These are phyloP conservation scores for Otus sunia DNA, from an alignment of 2,113 vertebrate genomes.

Conservation along the genomic window DNA sequence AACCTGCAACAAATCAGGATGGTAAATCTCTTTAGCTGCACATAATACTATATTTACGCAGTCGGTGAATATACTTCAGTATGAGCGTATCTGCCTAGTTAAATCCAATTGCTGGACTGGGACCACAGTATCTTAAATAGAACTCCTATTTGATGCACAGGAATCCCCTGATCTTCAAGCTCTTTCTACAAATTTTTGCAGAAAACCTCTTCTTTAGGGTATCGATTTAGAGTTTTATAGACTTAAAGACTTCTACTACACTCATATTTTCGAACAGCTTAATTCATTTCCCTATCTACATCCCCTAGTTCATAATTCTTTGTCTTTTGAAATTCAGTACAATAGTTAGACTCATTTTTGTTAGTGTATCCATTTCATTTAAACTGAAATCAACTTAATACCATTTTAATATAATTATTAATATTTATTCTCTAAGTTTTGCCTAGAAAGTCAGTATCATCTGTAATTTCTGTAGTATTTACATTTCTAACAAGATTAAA, in stretches of 20 bases:
- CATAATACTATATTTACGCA: neutral
- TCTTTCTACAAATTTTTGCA: neutral
- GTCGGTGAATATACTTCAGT: neutral
- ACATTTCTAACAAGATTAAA: neutral
- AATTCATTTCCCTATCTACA: neutral
- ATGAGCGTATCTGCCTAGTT: neutral
- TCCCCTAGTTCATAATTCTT: neutral
- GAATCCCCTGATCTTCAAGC: neutral
- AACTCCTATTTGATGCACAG: neutral
- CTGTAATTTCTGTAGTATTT: neutral
- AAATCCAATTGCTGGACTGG: neutral
- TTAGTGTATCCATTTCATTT: neutral
- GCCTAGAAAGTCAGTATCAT: neutral
- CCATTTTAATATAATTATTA: neutral
- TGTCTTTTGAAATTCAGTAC: neutral
- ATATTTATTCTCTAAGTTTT: neutral
- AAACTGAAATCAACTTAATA: neutral
- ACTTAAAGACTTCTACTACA: rapidly evolving
- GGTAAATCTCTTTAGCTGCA: neutral
- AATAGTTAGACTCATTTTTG: neutral
- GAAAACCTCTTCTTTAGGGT: rapidly evolving
- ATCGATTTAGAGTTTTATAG: neutral
- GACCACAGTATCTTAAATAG: neutral
- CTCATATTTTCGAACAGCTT: neutral
- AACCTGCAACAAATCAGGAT: neutral